Percentiles rank a stretch among this genome's conserved stretches.
Conservation (phyloP, 2,888 invertebrate species). For the Malacosoma neustria region DNA sequence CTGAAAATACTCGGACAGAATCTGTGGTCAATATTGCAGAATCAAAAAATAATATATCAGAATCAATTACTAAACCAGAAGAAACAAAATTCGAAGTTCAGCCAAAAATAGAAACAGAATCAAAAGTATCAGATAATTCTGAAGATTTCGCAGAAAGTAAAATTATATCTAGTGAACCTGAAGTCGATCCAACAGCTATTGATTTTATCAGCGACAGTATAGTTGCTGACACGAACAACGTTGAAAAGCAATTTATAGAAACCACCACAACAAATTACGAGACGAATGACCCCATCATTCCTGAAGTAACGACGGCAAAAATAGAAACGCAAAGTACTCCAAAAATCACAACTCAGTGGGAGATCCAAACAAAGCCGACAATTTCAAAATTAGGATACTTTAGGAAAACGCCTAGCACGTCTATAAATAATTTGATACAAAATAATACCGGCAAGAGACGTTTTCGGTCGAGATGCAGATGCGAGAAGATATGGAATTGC, state of each 20-base stretch:
- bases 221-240: background rate
- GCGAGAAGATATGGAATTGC: slow-evolving; percentile 66
- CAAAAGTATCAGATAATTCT: background rate
- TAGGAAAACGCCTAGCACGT: slow-evolving; percentile 24
- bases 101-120: background rate
- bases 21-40: background rate
- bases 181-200: background rate
- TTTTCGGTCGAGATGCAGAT: slow-evolving; percentile 55
- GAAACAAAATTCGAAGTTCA: background rate
- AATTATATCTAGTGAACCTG: background rate
- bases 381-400: slow-evolving; percentile 48
- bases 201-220: background rate
- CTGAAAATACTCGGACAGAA: background rate
- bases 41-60: background rate
- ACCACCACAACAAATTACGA: slow-evolving; percentile 17
- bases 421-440: slow-evolving; percentile 39
- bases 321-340: slow-evolving; percentile 17
- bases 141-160: background rate
- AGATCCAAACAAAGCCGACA: background rate
- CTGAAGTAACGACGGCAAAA: slow-evolving; percentile 22
- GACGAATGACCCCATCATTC: slow-evolving; percentile 19
- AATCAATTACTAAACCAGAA: background rate
- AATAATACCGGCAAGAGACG: slow-evolving; percentile 30
- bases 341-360: slow-evolving; percentile 18
- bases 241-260: slow-evolving; percentile 12